Conservation (phyloP, 2,888 invertebrate genomes). For the Drosophila demipolita region DNA sequence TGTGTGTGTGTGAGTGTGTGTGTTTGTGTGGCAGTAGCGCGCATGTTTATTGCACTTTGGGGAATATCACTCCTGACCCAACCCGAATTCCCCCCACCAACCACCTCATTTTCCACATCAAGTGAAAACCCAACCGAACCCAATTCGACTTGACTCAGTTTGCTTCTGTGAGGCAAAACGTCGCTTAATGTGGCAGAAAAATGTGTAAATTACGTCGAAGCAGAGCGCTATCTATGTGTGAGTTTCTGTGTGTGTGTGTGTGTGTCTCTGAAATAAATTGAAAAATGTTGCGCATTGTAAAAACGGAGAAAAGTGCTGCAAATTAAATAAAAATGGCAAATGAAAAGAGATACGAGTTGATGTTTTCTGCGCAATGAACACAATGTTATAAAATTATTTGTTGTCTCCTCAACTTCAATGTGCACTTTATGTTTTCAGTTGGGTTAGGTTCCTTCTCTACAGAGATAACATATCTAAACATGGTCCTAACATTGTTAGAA, state of each 20-base stretch:
- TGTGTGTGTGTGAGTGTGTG: slow-evolving; percentile 37
- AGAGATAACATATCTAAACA: neutral
- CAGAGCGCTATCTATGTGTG: slow-evolving; percentile 24
- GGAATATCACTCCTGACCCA: slow-evolving; percentile 64
- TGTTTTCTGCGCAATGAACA: slow-evolving; percentile 7
- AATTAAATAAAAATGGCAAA: slow-evolving; percentile 75
- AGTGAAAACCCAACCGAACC: slow-evolving; percentile 30
- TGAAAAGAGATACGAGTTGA: slow-evolving; percentile 56
- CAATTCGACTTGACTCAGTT: slow-evolving; percentile 31
- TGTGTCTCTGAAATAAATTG: slow-evolving; percentile 68
- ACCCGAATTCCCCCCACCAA: slow-evolving; percentile 27
- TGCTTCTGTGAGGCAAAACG: slow-evolving; percentile 49
- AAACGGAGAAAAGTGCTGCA: slow-evolving; percentile 65
- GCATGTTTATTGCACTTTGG: slow-evolving; percentile 81
- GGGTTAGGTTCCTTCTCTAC: neutral
- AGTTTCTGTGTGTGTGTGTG: slow-evolving; percentile 5
- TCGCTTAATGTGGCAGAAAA: slow-evolving; percentile 81
- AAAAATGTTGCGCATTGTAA: slow-evolving; percentile 69
- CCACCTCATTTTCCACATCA: slow-evolving; percentile 14
- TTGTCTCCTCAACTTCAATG: slow-evolving; percentile 3
- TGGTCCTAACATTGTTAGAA: neutral
- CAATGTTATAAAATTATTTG: slow-evolving; percentile 22
- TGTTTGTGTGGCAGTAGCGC: slow-evolving; percentile 52
- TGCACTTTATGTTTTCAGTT: neutral
- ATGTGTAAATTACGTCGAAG: slow-evolving; percentile 76